Conservation (phyloP, 2,888 invertebrate species). For the Nemoura dubitans region DNA sequence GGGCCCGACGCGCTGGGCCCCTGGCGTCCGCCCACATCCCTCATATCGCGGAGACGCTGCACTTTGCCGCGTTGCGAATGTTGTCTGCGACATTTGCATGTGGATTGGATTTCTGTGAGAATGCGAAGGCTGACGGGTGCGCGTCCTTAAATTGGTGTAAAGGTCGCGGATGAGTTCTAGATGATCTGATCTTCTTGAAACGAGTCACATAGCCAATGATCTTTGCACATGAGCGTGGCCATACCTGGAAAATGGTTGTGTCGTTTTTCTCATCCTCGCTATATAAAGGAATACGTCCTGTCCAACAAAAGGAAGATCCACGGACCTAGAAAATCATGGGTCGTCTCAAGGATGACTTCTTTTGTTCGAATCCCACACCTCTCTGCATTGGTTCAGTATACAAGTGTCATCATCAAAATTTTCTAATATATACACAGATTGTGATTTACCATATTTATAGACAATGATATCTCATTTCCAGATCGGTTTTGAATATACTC, state of each 20-base stretch:
- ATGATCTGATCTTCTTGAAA: too few relatives aligned
- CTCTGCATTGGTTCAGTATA: background rate
- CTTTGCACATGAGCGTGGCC: too few relatives aligned
- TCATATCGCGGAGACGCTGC: too few relatives aligned
- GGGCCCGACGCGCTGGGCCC: too few relatives aligned
- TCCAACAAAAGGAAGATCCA: background rate
- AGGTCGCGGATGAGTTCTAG: background rate
- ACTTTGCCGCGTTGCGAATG: too few relatives aligned
- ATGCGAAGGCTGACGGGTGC: background rate
- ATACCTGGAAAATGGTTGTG: too few relatives aligned
- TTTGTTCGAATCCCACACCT: background rate
- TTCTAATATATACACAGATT: background rate
- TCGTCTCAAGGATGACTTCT: conserved; percentile 13
- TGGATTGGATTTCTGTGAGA: background rate
- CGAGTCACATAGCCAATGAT: too few relatives aligned
- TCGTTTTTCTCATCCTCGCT: too few relatives aligned
- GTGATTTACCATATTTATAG: background rate
- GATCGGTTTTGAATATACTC: background rate
- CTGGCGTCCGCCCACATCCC: too few relatives aligned
- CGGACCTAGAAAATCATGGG: background rate
- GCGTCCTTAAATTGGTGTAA: background rate
- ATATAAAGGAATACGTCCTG: too few relatives aligned
- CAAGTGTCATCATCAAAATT: background rate
- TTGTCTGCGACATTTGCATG: too few relatives aligned
- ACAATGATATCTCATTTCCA: background rate